Conservation (phyloP, 1,140 invertebrate species). For the Meloidogyne chitwoodi region DNA sequence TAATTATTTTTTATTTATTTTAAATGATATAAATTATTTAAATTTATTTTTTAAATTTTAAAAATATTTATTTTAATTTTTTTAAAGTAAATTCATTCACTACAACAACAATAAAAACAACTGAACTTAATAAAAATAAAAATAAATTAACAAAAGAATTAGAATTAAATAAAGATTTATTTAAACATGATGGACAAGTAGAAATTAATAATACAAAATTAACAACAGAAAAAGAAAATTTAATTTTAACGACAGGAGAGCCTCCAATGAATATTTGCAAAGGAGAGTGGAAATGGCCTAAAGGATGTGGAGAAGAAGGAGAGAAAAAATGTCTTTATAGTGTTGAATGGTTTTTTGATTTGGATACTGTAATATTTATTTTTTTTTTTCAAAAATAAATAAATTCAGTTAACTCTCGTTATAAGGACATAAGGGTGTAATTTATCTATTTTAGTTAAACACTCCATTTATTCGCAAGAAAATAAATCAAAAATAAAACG, state of each 20-base stretch:
- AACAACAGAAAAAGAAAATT: neutral
- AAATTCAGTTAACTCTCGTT: no score
- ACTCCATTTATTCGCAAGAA: no score
- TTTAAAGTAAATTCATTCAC: neutral
- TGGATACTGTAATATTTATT: conserved; percentile 66
- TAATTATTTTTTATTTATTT: no score
- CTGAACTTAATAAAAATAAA: neutral
- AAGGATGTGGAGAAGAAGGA: conserved; percentile 30
- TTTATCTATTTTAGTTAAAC: no score
- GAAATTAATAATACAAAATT: neutral
- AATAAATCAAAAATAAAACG: no score
- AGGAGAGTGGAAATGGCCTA: conserved; percentile 51
- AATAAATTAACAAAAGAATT: neutral
- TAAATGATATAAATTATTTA: no score
- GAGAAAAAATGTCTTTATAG: conserved; percentile 49
- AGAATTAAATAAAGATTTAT: neutral
- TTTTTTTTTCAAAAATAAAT: no score
- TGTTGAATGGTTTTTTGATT: conserved; percentile 73
- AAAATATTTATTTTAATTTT: neutral
- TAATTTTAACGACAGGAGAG: neutral
- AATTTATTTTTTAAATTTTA: no score
- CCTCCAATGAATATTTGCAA: conserved; percentile 8
- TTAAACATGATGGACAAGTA: neutral
- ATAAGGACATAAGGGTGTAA: no score
- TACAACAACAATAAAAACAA: neutral